Evolutionary conservation across 1,140 invertebrate species (phyloP), one percentile per base, ranked within the genome.

Genomic region (Sycophila sp.): DNA sequence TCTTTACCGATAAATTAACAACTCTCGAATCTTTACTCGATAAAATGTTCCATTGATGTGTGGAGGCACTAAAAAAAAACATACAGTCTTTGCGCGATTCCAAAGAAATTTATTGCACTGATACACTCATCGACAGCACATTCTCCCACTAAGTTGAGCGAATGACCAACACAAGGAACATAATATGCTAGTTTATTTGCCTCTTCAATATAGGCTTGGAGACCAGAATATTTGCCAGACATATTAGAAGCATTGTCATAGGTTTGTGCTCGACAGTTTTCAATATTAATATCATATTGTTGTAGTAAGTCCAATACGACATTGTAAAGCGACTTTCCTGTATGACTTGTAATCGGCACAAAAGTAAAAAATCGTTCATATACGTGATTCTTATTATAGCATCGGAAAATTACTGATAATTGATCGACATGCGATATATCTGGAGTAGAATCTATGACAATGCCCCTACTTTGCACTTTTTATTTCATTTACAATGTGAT

Each of bases 391-490:
- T 72, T 38, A 67, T 42, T 24, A 38, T 75, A 59, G 68, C 77
- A 78, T 53, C 77, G 62, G 38, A 83, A 63, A 6, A 80, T 58
- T 51, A 78, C 15, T 47, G 77, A 75, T 34, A 77, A 67, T 71
- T 86, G 78, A 73, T 86, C 82, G 2, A 76, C 72, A 62, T 82
- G 75, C 13, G 73, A 63, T 53, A 82, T 73, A 73, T 85, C 80
- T 45, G 81, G 80, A 19, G 79, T 83, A 2, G 80, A 85, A 77
- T 85, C 82, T 15, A 84, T 69, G 53, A 53, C 45, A 8, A 71
- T 11, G 10, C 49, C 66, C 34, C 19, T 73, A 73, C 34, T 73
- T 73, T 3, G 36, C 63, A 42, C 30, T 26, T 55, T 69, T 67
- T 0, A 73, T 34, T 56, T 70, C 28, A 30, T 60, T 1, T 63